Base-by-base conservation (phyloP, 2,888 invertebrate species). In the Bedellia somnulentella region DNA sequence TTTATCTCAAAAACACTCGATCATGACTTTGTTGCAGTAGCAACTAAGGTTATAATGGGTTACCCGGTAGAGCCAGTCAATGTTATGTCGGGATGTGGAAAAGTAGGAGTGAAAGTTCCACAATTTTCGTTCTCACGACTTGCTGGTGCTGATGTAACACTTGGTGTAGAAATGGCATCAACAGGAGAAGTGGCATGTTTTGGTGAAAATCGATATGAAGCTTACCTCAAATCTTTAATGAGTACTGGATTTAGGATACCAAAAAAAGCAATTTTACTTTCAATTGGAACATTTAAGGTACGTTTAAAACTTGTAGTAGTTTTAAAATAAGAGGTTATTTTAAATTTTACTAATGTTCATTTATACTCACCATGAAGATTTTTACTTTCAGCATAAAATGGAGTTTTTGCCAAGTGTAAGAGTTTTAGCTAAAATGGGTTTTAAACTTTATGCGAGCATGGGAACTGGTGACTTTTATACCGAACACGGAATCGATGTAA, bases 151-250 rank as follows among this genome's bases (percentile, higher is more conserved):
- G 99, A 99, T 75, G 97, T 98, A 2, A 93, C 93, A 70, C 77
- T 98, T 44, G 99, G 99, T 0, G 99, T 99, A 1, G 99, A 99
- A 79, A 99, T 99, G 99, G 94, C 97, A 2, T 98, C 97, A 2
- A 99, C 99, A 0, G 99, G 99, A 17, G 99, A 99, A 78, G 99
- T 99, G 1, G 99, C 97, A n/a, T 96, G 99, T 68, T 99, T 99
- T 58, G 99, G 99, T 4, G 94, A 95, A 53, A 93, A 97, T 62
- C 82, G 96, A 8, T 92, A 93, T 52, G 98, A 99, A 68, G 99
- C 99, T 1, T 99, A 98, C 55, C 75, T 99, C 32, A 99, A 99
- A 60, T 96, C 95, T 1, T 85, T 97, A 80, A 88, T 99, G 81
- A 94, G 95, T 47, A 97, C 99, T 10, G 99, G 98, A 4, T 99